Evolutionary conservation across 2,797 vertebrate species (phyloP).

Genomic region (Cynopterus sphinx): DNA sequence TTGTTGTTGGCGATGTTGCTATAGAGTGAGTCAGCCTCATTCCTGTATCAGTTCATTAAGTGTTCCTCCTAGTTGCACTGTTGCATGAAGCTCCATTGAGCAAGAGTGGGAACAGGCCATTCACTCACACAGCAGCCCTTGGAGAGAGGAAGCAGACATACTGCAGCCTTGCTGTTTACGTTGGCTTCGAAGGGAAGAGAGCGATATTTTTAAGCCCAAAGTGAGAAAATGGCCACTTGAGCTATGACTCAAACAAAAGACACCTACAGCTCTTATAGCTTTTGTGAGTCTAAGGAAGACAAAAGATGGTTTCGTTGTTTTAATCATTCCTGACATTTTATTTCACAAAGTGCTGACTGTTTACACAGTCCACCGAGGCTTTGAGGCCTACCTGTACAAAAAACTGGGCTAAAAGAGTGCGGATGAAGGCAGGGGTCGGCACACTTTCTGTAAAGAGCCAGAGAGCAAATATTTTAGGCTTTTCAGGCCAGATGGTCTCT

Average conservation of each 20-base stretch:
- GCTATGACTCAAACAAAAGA: not conserved
- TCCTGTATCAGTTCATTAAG: constrained; percentile 41
- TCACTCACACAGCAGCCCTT: not conserved
- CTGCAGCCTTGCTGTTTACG: not conserved
- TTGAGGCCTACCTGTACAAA: not conserved
- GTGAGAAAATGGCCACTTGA: not conserved
- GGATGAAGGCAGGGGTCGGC: not conserved
- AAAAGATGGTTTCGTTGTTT: not conserved
- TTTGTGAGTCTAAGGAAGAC: not conserved
- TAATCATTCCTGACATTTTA: not conserved
- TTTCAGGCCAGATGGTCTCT: accelerated
- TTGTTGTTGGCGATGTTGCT: not conserved
- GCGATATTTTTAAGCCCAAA: not conserved
- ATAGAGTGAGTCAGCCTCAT: constrained; percentile 47
- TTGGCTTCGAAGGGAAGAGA: not conserved
- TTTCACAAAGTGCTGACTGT: not conserved
- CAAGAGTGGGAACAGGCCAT: not conserved
- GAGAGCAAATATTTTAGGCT: not conserved
- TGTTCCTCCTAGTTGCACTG: constrained; percentile 45
- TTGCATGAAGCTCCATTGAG: constrained; percentile 54
- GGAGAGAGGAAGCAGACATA: accelerated
- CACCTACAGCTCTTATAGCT: not conserved
- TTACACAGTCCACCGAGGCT: not conserved
- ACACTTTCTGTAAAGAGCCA: not conserved
- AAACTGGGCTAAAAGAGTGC: no score